Evolutionary conservation across 92 coral and sea anemone species (phyloP).

Genomic region (Nematostella vectensis): DNA sequence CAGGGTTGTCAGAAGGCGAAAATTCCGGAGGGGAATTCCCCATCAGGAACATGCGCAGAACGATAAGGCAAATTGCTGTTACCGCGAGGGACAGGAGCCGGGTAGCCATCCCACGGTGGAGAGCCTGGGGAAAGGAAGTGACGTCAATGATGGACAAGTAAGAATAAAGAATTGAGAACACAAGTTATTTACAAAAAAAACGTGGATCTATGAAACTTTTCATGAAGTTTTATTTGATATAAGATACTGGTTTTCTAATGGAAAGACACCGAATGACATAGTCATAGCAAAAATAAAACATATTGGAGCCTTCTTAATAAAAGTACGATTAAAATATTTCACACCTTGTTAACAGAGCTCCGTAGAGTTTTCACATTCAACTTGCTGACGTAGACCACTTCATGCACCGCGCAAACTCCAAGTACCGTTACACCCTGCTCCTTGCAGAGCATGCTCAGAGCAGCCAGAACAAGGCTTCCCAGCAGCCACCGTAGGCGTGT

Average conservation of each 20-base stretch:
- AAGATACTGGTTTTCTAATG: no score
- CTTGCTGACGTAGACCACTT: conserved; percentile 34
- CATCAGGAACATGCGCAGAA: conserved; percentile 63
- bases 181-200: background rate
- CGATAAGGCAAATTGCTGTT: conserved; percentile 43
- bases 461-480: conserved; percentile 47
- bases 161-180: background rate
- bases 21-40: conserved; percentile 82
- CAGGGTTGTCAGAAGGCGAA: conserved; percentile 91
- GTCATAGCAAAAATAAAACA: no score
- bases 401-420: conserved; percentile 82
- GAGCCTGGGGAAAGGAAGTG: conserved; percentile 35
- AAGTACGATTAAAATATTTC: no score
- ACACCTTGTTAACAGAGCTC: conserved; percentile 25
- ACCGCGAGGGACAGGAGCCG: conserved; percentile 44
- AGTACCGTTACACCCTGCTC: conserved; percentile 92
- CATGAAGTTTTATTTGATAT: no score
- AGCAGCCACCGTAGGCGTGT: conserved; percentile 63
- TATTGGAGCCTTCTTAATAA: no score
- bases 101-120: conserved; percentile 30
- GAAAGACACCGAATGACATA: no score
- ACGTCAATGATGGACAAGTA: conserved; percentile 1
- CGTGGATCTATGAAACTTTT: no score
- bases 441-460: conserved; percentile 82
- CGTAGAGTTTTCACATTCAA: conserved; percentile 3